A percentile compares a stretch with the other conserved stretches of the same genome.
phyloP scores from a whole-genome alignment of 2,797 vertebrate species.

The Esox masquinongy region DNA sequence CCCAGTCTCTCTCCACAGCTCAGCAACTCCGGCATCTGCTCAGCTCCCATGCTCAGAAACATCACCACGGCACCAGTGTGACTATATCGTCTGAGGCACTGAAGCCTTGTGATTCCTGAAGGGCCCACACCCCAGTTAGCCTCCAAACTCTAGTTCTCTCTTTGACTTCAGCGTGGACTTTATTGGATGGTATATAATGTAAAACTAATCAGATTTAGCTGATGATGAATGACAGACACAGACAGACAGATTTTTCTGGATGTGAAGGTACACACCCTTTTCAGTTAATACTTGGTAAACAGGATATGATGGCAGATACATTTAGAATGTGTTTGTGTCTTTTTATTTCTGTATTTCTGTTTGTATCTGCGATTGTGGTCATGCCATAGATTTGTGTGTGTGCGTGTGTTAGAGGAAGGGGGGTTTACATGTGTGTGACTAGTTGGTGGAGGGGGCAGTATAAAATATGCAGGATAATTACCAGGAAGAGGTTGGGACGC shows the following conservation, averaged over 20 bases:
- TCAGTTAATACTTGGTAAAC: neutral
- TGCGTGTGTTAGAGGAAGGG: slow-evolving; percentile 3
- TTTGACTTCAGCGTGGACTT: neutral
- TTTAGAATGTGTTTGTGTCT: neutral
- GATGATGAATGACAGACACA: neutral
- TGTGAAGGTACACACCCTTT: neutral
- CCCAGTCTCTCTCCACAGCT: slow-evolving; percentile 14
- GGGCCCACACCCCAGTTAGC: slow-evolving; percentile 24
- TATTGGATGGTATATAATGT: neutral
- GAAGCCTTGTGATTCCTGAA: neutral
- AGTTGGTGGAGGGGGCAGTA: slow-evolving; percentile 53
- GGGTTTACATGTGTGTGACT: slow-evolving; percentile 55
- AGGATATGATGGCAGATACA: neutral
- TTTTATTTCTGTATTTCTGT: slow-evolving; percentile 13
- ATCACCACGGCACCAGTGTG: slow-evolving; percentile 39
- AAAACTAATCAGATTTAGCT: neutral
- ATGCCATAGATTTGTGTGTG: slow-evolving; percentile 3
- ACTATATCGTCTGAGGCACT: slow-evolving; percentile 31
- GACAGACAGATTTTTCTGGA: neutral
- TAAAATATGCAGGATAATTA: slow-evolving; percentile 83
- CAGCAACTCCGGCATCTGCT: slow-evolving; percentile 33
- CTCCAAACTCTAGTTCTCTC: neutral
- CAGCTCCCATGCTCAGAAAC: slow-evolving; percentile 43
- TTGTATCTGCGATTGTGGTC: neutral
- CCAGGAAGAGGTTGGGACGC: slow-evolving; percentile 76